Base-by-base conservation (phyloP, 2,888 invertebrate species). In the Phyto melanocephala region DNA sequence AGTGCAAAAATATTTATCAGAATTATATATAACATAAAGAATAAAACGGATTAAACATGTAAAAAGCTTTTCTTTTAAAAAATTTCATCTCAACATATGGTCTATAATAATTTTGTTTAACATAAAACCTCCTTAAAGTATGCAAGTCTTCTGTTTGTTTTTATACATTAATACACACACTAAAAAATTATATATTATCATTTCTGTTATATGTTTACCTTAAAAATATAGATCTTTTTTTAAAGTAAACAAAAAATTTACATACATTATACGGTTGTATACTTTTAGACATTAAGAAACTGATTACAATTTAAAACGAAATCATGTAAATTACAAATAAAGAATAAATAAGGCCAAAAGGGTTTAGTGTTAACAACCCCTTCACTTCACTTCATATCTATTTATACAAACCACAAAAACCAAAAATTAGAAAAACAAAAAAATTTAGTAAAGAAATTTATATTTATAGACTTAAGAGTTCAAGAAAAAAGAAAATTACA, bases 391-490 rank as follows among this genome's bases (percentile, higher is more conserved):
- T 56, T 15, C 6, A 52, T 60, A 68, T 58, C 22, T 56, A 11
- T 7, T 37, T 11, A 1, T 42, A 60, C 7, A n/a, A 67, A 85
- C 87, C 87, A 84, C 84, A 82, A 82, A 81, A 84, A 80, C 85
- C 81, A 70, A 86, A 88, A 88, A 87, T 87, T 85, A 88, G 37
- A 71, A 35, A 40, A 40, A 58, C 24, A 54, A 58, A 35, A 17
- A 62, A 62, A 50, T 54, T 72, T 45, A 62, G 11, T 5, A 28
- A 28, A 67, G 37, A 62, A 71, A 65, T 87, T 88, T 85, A 86
- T 87, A 87, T 88, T 88, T 88, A 89, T 87, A 87, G 88, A 87
- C 87, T 88, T 87, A 85, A 85, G 86, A 78, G 50, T 65, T 68
- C 71, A 45, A n/a, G n/a, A n/a, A n/a, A n/a, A 17, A 42, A 60